These are phyloP conservation scores for Alectoris magna DNA, from an alignment of 2,797 vertebrate genomes.

Conservation along the genomic window DNA sequence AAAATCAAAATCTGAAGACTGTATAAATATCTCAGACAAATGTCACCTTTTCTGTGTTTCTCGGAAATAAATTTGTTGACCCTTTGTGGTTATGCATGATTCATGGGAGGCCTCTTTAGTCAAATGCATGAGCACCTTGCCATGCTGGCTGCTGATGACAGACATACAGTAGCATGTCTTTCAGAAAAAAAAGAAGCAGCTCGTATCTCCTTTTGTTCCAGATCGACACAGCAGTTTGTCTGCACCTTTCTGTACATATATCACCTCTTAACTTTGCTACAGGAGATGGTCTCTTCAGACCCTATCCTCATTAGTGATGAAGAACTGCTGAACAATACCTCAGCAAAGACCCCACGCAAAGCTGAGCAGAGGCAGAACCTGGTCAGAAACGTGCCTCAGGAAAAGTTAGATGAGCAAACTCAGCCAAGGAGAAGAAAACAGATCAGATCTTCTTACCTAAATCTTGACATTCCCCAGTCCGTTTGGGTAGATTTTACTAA, in stretches of 20 bases:
- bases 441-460: background rate
- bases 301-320: background rate
- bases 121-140: background rate
- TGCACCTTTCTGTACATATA: background rate
- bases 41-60: background rate
- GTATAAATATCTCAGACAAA: background rate
- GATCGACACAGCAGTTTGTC: background rate
- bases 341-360: background rate
- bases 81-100: background rate
- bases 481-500: background rate
- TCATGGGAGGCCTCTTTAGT: background rate
- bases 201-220: background rate
- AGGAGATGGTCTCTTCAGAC: background rate
- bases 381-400: background rate
- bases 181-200: background rate
- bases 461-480: background rate
- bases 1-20: background rate
- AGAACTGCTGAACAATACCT: background rate
- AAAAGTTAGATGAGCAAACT: background rate
- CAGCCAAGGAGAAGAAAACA: background rate
- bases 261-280: background rate
- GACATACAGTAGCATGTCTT: rapidly evolving
- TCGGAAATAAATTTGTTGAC: background rate
- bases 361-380: background rate
- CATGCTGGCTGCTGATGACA: background rate